phyloP scores from a whole-genome alignment of 2,888 invertebrate species.

The Thera britannica region DNA sequence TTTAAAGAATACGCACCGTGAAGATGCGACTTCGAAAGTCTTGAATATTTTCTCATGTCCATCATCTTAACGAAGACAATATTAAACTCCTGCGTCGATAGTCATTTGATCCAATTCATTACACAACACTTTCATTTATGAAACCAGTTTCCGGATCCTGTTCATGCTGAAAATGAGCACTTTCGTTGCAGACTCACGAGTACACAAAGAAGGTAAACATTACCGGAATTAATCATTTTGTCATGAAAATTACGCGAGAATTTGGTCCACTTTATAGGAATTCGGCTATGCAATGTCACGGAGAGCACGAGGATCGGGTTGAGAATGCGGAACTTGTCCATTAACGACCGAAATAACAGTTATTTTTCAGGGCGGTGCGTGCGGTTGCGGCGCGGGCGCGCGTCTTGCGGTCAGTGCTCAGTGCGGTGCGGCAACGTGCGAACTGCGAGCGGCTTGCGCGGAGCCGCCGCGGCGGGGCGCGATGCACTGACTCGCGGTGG shows the following conservation, averaged over 20 bases:
- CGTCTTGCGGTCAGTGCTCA: constrained; percentile 65
- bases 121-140: constrained; percentile 75
- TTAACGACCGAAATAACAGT: constrained; percentile 82
- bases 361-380: constrained; percentile 78
- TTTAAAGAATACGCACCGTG: constrained; percentile 65
- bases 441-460: constrained; percentile 71
- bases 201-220: constrained; percentile 58
- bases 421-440: constrained; percentile 65
- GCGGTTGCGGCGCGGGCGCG: constrained; percentile 63
- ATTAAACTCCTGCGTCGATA: constrained; percentile 59
- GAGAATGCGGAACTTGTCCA: constrained; percentile 81
- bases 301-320: constrained; percentile 63
- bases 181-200: constrained; percentile 65
- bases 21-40: constrained; percentile 75
- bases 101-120: constrained; percentile 70
- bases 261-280: constrained; percentile 53
- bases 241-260: constrained; percentile 51
- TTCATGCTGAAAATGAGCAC: constrained; percentile 71
- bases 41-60: constrained; percentile 75
- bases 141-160: constrained; percentile 70
- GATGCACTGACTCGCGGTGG: constrained; percentile 82
- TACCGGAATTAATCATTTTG: constrained; percentile 42
- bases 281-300: constrained; percentile 54
- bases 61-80: constrained; percentile 68
- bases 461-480: constrained; percentile 83